Conservation (phyloP, 2,797 vertebrate species). For the Sebastes dallii region DNA sequence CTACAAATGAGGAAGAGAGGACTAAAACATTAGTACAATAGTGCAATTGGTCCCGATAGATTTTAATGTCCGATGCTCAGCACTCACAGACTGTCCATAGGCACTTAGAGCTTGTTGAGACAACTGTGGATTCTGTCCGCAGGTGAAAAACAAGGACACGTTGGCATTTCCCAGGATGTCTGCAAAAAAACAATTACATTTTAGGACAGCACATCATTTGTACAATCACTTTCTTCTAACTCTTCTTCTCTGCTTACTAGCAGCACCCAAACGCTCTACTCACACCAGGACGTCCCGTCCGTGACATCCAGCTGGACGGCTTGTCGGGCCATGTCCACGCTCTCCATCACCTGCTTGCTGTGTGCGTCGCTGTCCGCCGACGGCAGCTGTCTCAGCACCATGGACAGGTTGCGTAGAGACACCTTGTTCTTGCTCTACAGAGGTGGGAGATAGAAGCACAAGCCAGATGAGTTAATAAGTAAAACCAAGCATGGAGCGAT, state of each 20-base stretch:
- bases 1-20: slow-evolving; percentile 50
- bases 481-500: background rate
- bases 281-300: slow-evolving; percentile 93
- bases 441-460: background rate
- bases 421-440: slow-evolving; percentile 91
- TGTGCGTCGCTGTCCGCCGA: slow-evolving; percentile 71
- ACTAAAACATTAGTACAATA: background rate
- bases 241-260: background rate
- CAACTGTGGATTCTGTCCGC: slow-evolving; percentile 90
- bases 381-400: slow-evolving; percentile 90
- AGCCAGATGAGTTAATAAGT: background rate
- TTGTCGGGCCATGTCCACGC: slow-evolving; percentile 88
- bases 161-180: slow-evolving; percentile 93
- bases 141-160: slow-evolving; percentile 90
- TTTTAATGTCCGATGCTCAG: background rate
- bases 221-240: background rate
- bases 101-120: slow-evolving; percentile 92
- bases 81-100: slow-evolving; percentile 91
- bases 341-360: slow-evolving; percentile 85
- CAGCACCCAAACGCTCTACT: slow-evolving; percentile 67
- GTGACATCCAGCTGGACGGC: slow-evolving; percentile 89
- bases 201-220: background rate
- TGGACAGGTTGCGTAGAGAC: slow-evolving; percentile 90
- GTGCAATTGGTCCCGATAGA: background rate
- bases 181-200: slow-evolving; percentile 63